These are phyloP conservation scores for Drosophila trichaetosa DNA, from an alignment of 2,888 invertebrate species.

Conservation along the genomic window DNA sequence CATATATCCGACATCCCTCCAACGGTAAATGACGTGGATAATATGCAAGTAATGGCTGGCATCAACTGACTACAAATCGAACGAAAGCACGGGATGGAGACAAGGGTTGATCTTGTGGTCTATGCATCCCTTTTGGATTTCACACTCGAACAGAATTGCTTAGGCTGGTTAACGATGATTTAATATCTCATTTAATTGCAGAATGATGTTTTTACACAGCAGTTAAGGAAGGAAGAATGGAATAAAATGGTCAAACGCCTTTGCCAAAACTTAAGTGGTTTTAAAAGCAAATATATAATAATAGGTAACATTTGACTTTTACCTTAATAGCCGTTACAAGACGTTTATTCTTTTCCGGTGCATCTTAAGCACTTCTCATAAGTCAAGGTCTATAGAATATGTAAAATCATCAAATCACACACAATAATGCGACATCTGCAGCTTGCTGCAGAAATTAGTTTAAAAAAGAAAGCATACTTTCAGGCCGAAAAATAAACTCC, in stretches of 20 bases:
- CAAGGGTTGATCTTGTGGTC: constrained; percentile 38
- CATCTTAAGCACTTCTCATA: neutral
- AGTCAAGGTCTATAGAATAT: neutral
- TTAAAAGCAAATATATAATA: neutral
- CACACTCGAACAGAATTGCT: neutral
- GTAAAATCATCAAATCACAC: neutral
- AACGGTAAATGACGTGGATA: constrained; percentile 17
- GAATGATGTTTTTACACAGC: neutral
- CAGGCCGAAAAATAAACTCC: neutral
- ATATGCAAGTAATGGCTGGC: constrained; percentile 4
- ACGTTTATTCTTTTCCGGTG: neutral
- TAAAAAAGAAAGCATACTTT: neutral
- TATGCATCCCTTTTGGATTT: constrained; percentile 4
- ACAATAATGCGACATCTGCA: neutral
- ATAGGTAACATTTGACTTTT: neutral
- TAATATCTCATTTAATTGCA: neutral
- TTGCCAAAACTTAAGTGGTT: too few species aligned
- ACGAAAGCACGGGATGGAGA: neutral
- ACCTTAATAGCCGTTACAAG: neutral
- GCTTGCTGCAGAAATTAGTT: fast-evolving
- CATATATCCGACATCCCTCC: neutral
- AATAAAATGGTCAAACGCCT: neutral
- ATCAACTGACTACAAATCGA: neutral
- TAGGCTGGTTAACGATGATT: neutral
- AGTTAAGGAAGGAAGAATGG: fast-evolving